Base-by-base conservation (phyloP, 2,113 vertebrate genomes). In the Athene noctua region DNA sequence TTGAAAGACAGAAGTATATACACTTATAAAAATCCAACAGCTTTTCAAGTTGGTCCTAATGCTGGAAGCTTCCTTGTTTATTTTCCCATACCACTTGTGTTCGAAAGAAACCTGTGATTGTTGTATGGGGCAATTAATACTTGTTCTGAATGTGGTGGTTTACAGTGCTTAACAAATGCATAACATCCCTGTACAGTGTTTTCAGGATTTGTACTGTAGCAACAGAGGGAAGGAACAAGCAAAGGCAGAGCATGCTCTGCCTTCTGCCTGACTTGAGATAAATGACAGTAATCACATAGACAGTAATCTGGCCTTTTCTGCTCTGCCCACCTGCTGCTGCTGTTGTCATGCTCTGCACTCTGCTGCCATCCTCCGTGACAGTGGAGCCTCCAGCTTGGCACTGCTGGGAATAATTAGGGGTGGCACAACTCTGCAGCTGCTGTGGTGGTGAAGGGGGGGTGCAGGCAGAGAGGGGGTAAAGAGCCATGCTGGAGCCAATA, bases 251-350 rank as follows among this genome's bases (percentile, higher is more conserved):
- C 88, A 22, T 4, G 80, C 95, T 92, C 86, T 49, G 75, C 88
- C 86, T 92, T 96, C 96, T 95, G 96, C 97, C 90, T 83, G 95
- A 73, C 96, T 97, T 92, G 91, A 97, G 94, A 97, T 90, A 97
- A 97, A 94, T 97, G 97, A 90, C 96, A 97, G 96, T 96, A 97
- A 98, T 98, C 97, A 96, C 97, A 94, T 4, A 95, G 97, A 92
- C 81, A 70, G 71, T 86, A 68, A 92, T 94, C 94, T 97, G 98
- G 97, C 97, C 97, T 97, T 97, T 97, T 96, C 96, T 97, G 94
- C 94, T 42, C 67, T 97, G 98, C 97, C 97, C 98, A 98, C 98
- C 98, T 98, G 98, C 98, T 97, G 98, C 97, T 97, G 97, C 91
- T 67, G 96, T 14, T 97, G 97, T 96, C 97, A 80, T 84, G 95